These are phyloP conservation scores for Psylliodes chrysocephalus DNA, from an alignment of 2,888 invertebrate genomes.

Conservation along the genomic window DNA sequence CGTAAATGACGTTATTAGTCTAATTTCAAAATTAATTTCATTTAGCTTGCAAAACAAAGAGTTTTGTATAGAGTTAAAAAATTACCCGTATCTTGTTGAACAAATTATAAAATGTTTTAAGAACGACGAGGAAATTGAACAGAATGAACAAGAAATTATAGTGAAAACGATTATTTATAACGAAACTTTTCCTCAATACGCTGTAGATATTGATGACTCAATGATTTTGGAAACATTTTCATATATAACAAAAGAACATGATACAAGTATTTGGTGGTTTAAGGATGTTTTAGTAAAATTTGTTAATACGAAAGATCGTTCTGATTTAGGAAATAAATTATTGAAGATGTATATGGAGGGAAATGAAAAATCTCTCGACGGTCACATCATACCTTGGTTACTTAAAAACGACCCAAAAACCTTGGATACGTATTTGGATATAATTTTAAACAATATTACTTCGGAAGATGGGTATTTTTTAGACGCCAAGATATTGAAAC, in stretches of 20 bases:
- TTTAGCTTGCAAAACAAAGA: slow-evolving; percentile 22
- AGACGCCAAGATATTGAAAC: slow-evolving; percentile 18
- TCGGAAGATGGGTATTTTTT: too few species aligned
- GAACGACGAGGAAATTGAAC: neutral
- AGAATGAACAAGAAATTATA: neutral
- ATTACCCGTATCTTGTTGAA: slow-evolving; percentile 17
- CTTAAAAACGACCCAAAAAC: slow-evolving; percentile 35
- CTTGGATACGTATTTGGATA: slow-evolving; percentile 32
- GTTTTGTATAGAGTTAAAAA: slow-evolving; percentile 14
- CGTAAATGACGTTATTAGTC: neutral
- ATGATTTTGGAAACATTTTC: neutral
- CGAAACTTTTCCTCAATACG: slow-evolving; percentile 20
- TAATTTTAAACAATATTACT: slow-evolving; percentile 22
- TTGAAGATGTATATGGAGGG: slow-evolving; percentile 28
- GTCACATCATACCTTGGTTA: slow-evolving; percentile 20
- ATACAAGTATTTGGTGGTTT: neutral
- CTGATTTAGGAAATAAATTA: slow-evolving; percentile 27
- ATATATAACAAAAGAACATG: neutral
- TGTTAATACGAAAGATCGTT: slow-evolving; percentile 25
- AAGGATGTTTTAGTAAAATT: neutral
- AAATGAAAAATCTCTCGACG: neutral
- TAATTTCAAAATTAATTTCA: slow-evolving; percentile 1
- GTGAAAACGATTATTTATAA: slow-evolving; percentile 19
- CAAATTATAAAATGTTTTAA: slow-evolving; percentile 14
- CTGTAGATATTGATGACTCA: slow-evolving; percentile 7